Base-by-base conservation (phyloP, 37 sponge, comb jelly and placozoan species). In the Cliona cf. orientalis region DNA sequence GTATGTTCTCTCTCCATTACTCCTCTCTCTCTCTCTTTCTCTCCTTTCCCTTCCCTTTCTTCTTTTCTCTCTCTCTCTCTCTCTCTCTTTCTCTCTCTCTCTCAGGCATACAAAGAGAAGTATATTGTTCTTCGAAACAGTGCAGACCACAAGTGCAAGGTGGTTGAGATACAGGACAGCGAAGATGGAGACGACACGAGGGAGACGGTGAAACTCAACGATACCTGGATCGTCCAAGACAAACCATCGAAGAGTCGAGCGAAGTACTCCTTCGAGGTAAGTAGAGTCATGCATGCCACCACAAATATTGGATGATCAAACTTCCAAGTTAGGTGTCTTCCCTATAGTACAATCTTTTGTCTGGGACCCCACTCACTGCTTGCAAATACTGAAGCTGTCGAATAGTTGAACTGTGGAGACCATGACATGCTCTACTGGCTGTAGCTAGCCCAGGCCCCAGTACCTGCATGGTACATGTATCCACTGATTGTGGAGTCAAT, bases 251-350 rank as follows among this genome's bases (percentile, higher is more conserved):
- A 72, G 63, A 82, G 41, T 41, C 76, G 72, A 41, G 72, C 71
- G 26, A 71, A 76, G 75, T 87, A 79, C 39, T 42, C 84, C 39
- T 91, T 91, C 84, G 84, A 91, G 92, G 92, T 91, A 58, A 86
- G 60, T 29, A 1, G 19, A 46, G 63, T 67, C 26, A 6, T 26
- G 72, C 2, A n/a, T 14, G 46, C 28, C 45, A 42, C 43, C 45
- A 42, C 46, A 21, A 71, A 3, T n/a, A n/a, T n/a, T n/a, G n/a
- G n/a, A n/a, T n/a, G n/a, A n/a, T n/a, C n/a, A n/a, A n/a, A n/a
- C n/a, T n/a, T n/a, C n/a, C n/a, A n/a, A n/a, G n/a, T n/a, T n/a
- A n/a, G n/a, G n/a, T n/a, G n/a, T n/a, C n/a, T n/a, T n/a, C n/a
- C n/a, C n/a, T n/a, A n/a, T n/a, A n/a, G n/a, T n/a, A n/a, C n/a